Base-by-base conservation (phyloP, 1,140 invertebrate species). In the Heliconius hewitsoni region DNA sequence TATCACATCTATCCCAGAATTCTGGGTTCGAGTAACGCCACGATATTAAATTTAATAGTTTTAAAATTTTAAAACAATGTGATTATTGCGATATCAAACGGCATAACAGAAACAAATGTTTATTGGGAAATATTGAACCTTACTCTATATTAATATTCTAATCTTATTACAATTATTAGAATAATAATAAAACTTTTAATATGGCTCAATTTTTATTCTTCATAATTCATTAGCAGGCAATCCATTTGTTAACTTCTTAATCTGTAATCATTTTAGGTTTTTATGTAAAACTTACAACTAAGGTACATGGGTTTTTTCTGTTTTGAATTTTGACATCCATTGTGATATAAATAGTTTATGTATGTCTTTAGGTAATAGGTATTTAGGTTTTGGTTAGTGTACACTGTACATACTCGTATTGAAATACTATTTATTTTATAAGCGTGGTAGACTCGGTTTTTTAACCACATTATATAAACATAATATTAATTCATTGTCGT, bases 1-100 rank as follows among this genome's bases (percentile, higher is more conserved):
- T 72, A 91, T 94, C 70, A 90, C 89, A 13, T 89, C 89, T 1
- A 73, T 93, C 50, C 91, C 90, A 2, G 87, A 93, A 23, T 93
- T 88, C 75, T 93, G 91, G 91, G 74, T 92, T 4, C 84, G 86
- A 55, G 87, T 89, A 5, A 91, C 86, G 5, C 88, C 91, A 6
- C 89, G 92, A 79, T 77, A 9, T n/a, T 83, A 85, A 81, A 19
- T 72, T 39, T 18, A 5, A 66, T 27, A 9, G 60, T 30, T 66
- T 4, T 66, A 30, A 1, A 6, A 16, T 16, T 16, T 11, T 66
- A 4, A 27, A 66, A 30, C n/a, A 57, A 57, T 23, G 11, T 5
- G 60, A 66, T 27, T 66, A 3, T 13, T 27, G 23, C 23, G 60
- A 46, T 16, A 46, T 50, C 39, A 27, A 73, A 75, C 71, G 71